Conservation (phyloP, 2,797 vertebrate species). For the Spinibarbus caldwelli region DNA sequence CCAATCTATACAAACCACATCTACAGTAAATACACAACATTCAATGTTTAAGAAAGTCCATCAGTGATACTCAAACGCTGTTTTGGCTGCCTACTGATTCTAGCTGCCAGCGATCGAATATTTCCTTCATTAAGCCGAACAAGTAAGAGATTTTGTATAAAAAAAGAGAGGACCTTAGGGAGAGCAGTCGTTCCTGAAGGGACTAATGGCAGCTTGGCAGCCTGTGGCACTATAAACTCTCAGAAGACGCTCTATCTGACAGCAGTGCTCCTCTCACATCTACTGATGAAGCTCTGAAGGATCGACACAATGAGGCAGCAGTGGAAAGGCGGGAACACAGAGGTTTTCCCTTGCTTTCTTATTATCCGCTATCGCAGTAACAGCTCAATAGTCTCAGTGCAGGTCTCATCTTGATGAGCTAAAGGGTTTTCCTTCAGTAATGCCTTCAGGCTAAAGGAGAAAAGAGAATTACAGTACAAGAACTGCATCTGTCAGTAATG, state of each 20-base stretch:
- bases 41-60: background rate
- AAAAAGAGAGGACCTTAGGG: background rate
- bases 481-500: constrained; percentile 7
- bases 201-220: constrained; percentile 7
- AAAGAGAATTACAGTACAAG: background rate
- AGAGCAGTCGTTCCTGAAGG: background rate
- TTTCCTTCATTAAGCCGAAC: constrained; percentile 16
- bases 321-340: background rate
- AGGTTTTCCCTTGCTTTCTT: background rate
- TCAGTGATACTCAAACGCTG: background rate
- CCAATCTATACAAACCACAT: background rate
- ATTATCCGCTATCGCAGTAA: constrained; percentile 35
- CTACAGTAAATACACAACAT: background rate
- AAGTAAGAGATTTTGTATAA: background rate
- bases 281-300: constrained; percentile 32
- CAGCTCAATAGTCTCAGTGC: constrained; percentile 27
- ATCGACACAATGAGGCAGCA: constrained; percentile 19
- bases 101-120: background rate
- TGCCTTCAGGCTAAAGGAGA: background rate
- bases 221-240: background rate
- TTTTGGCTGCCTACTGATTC: background rate
- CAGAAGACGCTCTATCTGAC: background rate
- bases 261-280: background rate
- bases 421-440: constrained; percentile 1
- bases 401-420: constrained; percentile 23